A percentile compares a stretch with the other conserved stretches of the same genome.
phyloP scores from a whole-genome alignment of 1,140 invertebrate species.

The Atta cephalotes region DNA sequence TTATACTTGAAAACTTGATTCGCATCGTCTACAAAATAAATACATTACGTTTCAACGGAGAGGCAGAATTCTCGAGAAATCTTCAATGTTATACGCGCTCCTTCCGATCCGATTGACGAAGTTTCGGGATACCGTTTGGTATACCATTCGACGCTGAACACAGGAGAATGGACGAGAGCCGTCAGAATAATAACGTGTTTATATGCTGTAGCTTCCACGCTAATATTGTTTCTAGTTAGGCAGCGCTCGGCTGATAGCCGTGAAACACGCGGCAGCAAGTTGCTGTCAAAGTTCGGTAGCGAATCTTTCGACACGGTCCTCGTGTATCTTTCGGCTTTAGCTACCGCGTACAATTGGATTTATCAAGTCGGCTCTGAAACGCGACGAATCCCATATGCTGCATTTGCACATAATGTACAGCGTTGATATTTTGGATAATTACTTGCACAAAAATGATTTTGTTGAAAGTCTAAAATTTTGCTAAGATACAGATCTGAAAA shows the following conservation, averaged over 20 bases:
- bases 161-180: neutral
- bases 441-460: no score
- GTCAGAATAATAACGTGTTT: slow-evolving; percentile 56
- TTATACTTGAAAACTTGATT: slow-evolving; percentile 14
- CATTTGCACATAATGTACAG: neutral
- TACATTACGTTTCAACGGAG: neutral
- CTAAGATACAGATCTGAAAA: no score
- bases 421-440: slow-evolving; percentile 38
- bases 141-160: neutral
- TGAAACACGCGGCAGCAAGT: slow-evolving; percentile 66
- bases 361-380: slow-evolving; percentile 70
- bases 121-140: neutral
- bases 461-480: no score
- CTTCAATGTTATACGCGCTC: neutral
- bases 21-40: slow-evolving; percentile 5
- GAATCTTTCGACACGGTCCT: slow-evolving; percentile 74
- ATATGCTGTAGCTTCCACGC: neutral
- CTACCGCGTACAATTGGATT: slow-evolving; percentile 78
- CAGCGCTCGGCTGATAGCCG: slow-evolving; percentile 60
- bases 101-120: neutral
- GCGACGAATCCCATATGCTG: slow-evolving; percentile 41
- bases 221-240: slow-evolving; percentile 57
- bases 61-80: neutral
- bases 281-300: slow-evolving; percentile 66
- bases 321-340: slow-evolving; percentile 78